phyloP scores from a whole-genome alignment of 1,140 invertebrate genomes.

The Dreissena polymorpha region DNA sequence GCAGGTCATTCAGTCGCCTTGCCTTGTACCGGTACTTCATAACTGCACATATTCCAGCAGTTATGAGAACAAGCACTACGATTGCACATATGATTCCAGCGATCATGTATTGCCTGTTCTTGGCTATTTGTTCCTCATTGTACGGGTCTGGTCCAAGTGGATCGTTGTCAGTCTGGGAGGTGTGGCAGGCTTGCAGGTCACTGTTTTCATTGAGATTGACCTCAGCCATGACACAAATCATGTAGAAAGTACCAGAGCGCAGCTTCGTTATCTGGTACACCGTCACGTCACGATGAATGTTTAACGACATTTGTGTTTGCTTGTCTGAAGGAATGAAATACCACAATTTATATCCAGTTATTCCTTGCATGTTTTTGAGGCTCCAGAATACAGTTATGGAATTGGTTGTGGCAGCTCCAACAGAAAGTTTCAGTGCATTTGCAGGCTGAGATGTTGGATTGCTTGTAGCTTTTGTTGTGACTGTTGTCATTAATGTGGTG shows the following conservation, averaged over 20 bases:
- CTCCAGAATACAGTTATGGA: conserved; percentile 28
- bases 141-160: background rate
- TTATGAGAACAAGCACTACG: conserved; percentile 25
- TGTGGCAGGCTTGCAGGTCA: conserved; percentile 19
- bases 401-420: background rate
- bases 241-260: conserved; percentile 23
- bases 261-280: conserved; percentile 15
- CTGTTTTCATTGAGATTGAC: background rate
- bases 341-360: conserved; percentile 32
- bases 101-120: conserved; percentile 21
- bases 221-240: conserved; percentile 35
- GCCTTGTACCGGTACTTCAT: conserved; percentile 49
- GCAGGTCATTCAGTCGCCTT: conserved; percentile 9
- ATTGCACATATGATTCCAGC: conserved; percentile 21
- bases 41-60: conserved; percentile 31
- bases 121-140: background rate
- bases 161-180: conserved; percentile 19
- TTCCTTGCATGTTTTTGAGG: background rate
- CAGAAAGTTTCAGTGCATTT: conserved; percentile 12
- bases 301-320: background rate
- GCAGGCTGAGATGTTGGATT: background rate
- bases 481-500: background rate
- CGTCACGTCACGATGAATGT: conserved; percentile 27
- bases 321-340: conserved; percentile 2
- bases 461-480: background rate